Evolutionary conservation across 2,113 vertebrate species (phyloP).

Genomic region (Periophthalmus modestus): DNA sequence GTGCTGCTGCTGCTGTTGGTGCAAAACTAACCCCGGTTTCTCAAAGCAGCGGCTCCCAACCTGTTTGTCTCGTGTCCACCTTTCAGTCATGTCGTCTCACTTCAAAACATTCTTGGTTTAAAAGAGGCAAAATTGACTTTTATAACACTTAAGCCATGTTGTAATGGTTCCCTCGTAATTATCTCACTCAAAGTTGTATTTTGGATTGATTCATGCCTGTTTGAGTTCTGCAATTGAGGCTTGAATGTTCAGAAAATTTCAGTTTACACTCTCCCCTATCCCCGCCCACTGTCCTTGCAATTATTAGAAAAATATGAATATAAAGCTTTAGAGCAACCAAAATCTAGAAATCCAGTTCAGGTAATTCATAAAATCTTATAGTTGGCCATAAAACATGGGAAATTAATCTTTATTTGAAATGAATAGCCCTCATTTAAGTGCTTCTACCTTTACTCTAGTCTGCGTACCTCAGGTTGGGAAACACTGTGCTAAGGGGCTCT

Average conservation of each 20-base stretch:
- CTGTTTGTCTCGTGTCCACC: not conserved
- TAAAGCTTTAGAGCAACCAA: not conserved
- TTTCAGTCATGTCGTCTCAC: not conserved
- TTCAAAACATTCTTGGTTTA: not conserved
- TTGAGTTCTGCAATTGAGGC: no score
- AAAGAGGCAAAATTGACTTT: not conserved
- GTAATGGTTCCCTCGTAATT: no score
- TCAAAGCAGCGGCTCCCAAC: not conserved
- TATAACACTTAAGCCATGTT: no score
- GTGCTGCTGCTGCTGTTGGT: conserved; percentile 18
- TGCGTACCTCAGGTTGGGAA: not conserved
- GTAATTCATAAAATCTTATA: no score
- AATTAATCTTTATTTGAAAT: no score
- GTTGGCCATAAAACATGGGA: no score
- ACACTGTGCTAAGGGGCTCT: conserved; percentile 31
- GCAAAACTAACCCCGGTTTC: conserved; percentile 51
- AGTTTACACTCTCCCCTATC: no score
- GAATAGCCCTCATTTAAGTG: not conserved
- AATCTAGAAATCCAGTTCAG: no score
- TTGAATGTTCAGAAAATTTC: no score
- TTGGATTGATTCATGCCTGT: no score
- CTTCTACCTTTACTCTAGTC: not conserved
- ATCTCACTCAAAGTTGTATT: no score
- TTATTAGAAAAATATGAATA: not conserved
- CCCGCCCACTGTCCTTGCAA: no score